Conservation (phyloP, 2,113 vertebrate species). For the Lagopus leucura region DNA sequence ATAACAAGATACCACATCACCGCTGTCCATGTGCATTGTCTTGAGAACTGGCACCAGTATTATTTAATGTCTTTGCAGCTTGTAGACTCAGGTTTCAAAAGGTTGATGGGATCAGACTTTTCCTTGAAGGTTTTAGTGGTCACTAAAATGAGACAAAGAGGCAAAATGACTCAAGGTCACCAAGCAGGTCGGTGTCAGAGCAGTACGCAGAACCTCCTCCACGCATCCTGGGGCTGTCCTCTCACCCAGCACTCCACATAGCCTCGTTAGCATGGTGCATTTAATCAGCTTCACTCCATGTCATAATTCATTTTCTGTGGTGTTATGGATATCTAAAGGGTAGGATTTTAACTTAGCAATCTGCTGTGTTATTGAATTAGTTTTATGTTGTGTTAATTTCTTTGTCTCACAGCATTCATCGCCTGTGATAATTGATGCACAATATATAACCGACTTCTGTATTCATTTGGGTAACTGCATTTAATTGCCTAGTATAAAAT, state of each 20-base stretch:
- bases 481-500: conserved; percentile 56
- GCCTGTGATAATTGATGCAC: conserved; percentile 55
- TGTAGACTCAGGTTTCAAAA: not conserved
- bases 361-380: conserved; percentile 61
- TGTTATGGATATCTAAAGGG: conserved; percentile 37
- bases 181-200: not conserved
- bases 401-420: conserved; percentile 48
- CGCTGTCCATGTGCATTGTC: not conserved
- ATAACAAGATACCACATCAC: not conserved
- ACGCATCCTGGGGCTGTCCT: not conserved
- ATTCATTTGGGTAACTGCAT: conserved; percentile 62
- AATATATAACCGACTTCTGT: conserved; percentile 22
- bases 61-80: not conserved
- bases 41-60: not conserved
- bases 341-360: conserved; percentile 53
- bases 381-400: conserved; percentile 63
- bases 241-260: not conserved
- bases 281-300: not conserved
- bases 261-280: not conserved
- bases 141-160: not conserved
- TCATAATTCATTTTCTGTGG: not conserved
- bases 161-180: not conserved
- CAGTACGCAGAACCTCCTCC: not conserved
- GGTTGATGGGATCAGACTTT: not conserved
- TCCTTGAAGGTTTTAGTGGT: not conserved